Conservation (phyloP, 2,888 invertebrate species). For the Melanargia galathea region DNA sequence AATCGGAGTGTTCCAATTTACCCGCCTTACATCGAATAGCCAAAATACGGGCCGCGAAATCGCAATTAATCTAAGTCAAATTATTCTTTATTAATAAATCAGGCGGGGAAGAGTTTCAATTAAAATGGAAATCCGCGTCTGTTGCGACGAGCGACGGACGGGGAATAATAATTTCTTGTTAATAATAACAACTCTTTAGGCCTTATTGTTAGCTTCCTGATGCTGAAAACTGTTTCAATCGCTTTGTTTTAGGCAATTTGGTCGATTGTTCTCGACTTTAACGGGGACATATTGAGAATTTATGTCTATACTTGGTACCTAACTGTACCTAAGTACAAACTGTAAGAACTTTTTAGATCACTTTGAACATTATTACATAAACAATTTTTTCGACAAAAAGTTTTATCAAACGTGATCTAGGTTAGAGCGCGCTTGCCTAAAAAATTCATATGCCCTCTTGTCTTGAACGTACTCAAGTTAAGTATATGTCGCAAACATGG, state of each 20-base stretch:
- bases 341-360: too few species aligned
- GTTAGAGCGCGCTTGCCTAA: too few species aligned
- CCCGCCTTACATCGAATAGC: slow-evolving; percentile 4
- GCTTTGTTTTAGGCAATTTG: slow-evolving; percentile 7
- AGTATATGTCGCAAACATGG: too few species aligned
- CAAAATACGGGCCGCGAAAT: slow-evolving; percentile 26
- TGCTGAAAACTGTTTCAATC: neutral
- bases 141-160: slow-evolving; percentile 12
- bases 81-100: slow-evolving; percentile 65
- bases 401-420: too few species aligned
- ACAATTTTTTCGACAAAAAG: too few species aligned
- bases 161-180: slow-evolving; percentile 26
- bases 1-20: neutral
- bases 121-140: slow-evolving; percentile 36
- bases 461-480: too few species aligned
- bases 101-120: slow-evolving; percentile 35
- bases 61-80: slow-evolving; percentile 65
- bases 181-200: slow-evolving; percentile 8
- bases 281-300: too few species aligned
- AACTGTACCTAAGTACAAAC: too few species aligned
- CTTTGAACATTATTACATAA: too few species aligned
- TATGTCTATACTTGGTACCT: too few species aligned
- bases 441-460: too few species aligned
- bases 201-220: neutral
- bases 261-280: neutral